Evolutionary conservation across 2,888 invertebrate species (phyloP), one percentile per base, ranked within the genome.

Genomic region (Chelonus formosanus): DNA sequence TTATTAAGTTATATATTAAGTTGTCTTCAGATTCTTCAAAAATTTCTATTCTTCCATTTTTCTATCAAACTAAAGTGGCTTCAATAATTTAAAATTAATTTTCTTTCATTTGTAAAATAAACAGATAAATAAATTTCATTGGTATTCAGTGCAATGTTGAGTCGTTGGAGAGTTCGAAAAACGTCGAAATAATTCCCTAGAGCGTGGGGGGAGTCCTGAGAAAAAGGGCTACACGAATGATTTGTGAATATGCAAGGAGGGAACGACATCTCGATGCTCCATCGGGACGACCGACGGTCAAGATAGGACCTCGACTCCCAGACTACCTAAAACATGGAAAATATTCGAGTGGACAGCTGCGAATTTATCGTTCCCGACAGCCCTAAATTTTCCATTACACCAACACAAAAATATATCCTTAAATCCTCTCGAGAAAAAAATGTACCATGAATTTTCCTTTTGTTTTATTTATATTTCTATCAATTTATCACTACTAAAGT

Each of bases 241-340:
- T 84, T 83, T 83, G 84, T 84, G 83, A 82, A 81, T 83, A 83
- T 82, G 82, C 81, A 83, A 83, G 80, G 76, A 78, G 80, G 74
- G 81, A 77, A 78, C 56, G 60, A 50, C 56, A 35, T 70, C 69
- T 67, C 62, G 67, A 62, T 63, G 61, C 67, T 65, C 66, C 67
- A 57, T 57, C 66, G 65, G 80, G 78, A 78, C 76, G 72, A 73
- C 70, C 75, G 75, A 75, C 75, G 82, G 83, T 83, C 82, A 82
- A 82, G 83, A 83, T 82, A 83, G 79, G 56, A 65, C 78, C 76
- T 74, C 77, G 77, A 78, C 73, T 78, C 77, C 78, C 74, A 78
- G 78, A 77, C 78, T 77, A 77, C 78, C 81, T 80, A 80, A 80
- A 83, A 81, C 77, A 83, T 77, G 82, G 80, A 83, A 84, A 84